These are phyloP conservation scores for Drosophila prolongata DNA, from an alignment of 2,888 invertebrate species.

Conservation along the genomic window DNA sequence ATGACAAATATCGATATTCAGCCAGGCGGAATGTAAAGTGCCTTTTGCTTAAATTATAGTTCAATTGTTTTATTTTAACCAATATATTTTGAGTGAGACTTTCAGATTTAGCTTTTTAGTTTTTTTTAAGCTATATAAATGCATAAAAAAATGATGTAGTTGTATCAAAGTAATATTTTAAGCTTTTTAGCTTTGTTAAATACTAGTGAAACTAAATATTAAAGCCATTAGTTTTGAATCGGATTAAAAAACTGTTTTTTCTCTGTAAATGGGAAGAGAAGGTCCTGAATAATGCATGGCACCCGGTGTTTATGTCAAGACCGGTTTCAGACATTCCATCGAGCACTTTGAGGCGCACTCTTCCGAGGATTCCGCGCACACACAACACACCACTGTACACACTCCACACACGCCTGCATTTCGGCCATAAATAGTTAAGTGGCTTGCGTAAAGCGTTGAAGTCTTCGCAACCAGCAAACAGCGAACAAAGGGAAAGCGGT, in stretches of 20 bases:
- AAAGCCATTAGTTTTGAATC: not conserved
- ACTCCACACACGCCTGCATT: not conserved
- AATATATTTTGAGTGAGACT: not conserved
- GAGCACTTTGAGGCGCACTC: conserved; percentile 24
- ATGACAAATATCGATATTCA: not conserved
- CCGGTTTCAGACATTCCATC: conserved; percentile 24
- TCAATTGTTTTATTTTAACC: not conserved
- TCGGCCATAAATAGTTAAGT: conserved; percentile 46
- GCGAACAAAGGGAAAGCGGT: conserved; percentile 14
- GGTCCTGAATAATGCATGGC: conserved; percentile 37
- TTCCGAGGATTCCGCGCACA: conserved; percentile 7
- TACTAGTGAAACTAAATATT: too few relatives aligned
- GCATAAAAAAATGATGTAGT: too few relatives aligned
- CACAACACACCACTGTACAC: too few relatives aligned
- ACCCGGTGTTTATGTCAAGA: conserved; percentile 40
- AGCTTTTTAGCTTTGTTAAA: too few relatives aligned
- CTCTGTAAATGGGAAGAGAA: not conserved
- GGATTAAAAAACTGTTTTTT: not conserved
- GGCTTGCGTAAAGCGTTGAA: conserved; percentile 47
- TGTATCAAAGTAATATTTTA: too few relatives aligned
- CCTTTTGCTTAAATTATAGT: not conserved
- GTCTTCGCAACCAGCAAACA: conserved; percentile 12
- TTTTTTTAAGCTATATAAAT: too few relatives aligned
- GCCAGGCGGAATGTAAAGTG: too few relatives aligned
- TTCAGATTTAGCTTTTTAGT: too few relatives aligned